Evolutionary conservation across 2,888 invertebrate species (phyloP), one percentile per base, ranked within the genome.

Genomic region (Eupithecia subfuscata): DNA sequence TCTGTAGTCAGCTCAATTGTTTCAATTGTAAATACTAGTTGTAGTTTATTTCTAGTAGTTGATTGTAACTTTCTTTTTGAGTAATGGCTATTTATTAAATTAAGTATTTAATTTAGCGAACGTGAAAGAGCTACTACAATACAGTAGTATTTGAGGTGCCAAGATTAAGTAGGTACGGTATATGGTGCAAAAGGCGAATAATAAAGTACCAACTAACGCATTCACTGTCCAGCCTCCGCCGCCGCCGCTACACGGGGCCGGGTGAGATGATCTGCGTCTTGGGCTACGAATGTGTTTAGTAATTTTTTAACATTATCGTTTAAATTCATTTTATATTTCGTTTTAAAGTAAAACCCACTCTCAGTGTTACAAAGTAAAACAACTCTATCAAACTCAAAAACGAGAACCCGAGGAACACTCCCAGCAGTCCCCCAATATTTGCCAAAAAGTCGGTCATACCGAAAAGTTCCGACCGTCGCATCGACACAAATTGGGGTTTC

Each of bases 321-420:
- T 5, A 37, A 37, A 56, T 56, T 60, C 0, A 25, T 25, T 5
- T 12, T 0, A 9, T 25, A 25, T 25, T 25, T 25, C 0, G 71
- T 73, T 83, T 86, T 18, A 88, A 64, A 5, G 83, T 82, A 45
- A 83, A 86, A 76, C 82, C 86, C n/a, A 88, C 64, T 87, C 88
- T 83, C 16, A 90, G 65, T n/a, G 88, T 86, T 6, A 95, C 75
- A 80, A 95, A 96, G 83, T 96, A 96, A 18, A 95, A 75, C 3
- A 96, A 94, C 84, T 96, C 96, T 37, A 67, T 40, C n/a, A 67
- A 67, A 67, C 65, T 67, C 11, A 37, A 67, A 0, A 96, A 93
- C 0, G 96, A 96, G 82, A 96, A 95, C 40, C 96, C 96, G 16
- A 95, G 91, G 82, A 96, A 96, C 5, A 40, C 96, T 96, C 96